Evolutionary conservation across 2,888 invertebrate species (phyloP), one percentile per base, ranked within the genome.

Genomic region (Troglohyphantes excavatus): DNA sequence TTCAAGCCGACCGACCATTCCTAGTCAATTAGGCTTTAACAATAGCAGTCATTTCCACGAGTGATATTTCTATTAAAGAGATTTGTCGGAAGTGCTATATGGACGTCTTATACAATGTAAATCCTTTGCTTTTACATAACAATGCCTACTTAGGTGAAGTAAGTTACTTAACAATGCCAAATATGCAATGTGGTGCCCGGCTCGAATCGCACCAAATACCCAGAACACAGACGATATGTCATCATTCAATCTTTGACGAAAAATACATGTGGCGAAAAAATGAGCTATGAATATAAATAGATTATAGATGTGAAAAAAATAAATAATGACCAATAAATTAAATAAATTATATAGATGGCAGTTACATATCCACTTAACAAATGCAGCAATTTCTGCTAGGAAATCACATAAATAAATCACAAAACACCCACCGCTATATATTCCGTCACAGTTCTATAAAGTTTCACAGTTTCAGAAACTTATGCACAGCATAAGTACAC

Each of bases 251-350:
- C 53, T 11, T 53, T n/a, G n/a, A 53, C 17, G n/a, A 53, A 5
- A 53, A 53, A 53, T n/a, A 53, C 5, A 53, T n/a, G 17, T 17
- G 17, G 17, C 17, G 53, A 53, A 53, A 53, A 53, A 53, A 53
- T 53, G 53, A 63, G 39, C 43, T 21, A 78, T 78, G 65, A 39
- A 63, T 33, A 75, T 75, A 75, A 75, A 75, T 78, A 78, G 33
- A 33, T 39, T 19, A 59, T 82, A 59, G 70, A 82, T 82, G 59
- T 70, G 23, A 29, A 17, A 72, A 82, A 17, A 72, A 82, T 70
- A 82, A 82, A 82, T 82, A 70, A 67, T 82, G 59, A 72, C 3
- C 5, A 23, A 39, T 70, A n/a, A 82, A 63, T 75, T 26, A 26
- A 82, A 70, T 70, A 70, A 82, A 63, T 6, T 17, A 53, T 53